phyloP scores from a whole-genome alignment of 37 sponge, comb jelly and placozoan species.

The Crambe crambe region DNA sequence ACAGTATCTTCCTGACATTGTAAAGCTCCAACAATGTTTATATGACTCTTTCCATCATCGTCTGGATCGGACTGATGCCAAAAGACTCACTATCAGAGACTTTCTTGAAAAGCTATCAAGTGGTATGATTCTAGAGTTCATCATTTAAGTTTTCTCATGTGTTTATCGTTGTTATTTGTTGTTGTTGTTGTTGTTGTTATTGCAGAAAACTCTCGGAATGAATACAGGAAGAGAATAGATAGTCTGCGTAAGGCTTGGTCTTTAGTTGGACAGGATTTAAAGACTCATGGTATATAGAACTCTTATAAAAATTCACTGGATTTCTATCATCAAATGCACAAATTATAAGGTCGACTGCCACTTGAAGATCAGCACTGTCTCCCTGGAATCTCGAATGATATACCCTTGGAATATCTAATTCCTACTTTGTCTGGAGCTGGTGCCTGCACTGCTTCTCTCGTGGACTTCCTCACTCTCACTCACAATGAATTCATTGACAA shows the following conservation, averaged over 20 bases:
- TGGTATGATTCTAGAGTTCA: no score
- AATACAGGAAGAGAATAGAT: conserved; percentile 6
- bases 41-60: conserved; percentile 44
- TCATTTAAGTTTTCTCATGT: no score
- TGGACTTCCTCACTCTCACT: conserved; percentile 50
- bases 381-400: conserved; percentile 19
- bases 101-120: conserved; percentile 17
- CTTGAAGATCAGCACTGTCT: conserved; percentile 30
- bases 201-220: conserved; percentile 22
- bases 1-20: conserved; percentile 78
- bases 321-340: not conserved
- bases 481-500: conserved; percentile 70
- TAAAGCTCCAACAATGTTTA: conserved; percentile 58
- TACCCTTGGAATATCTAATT: conserved; percentile 61
- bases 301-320: no score
- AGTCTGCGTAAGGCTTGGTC: conserved; percentile 54
- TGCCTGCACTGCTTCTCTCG: conserved; percentile 49
- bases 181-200: no score
- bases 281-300: conserved; percentile 23
- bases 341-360: conserved; percentile 26
- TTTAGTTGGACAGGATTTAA: conserved; percentile 38
- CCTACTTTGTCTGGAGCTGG: conserved; percentile 64
- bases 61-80: conserved; percentile 18
- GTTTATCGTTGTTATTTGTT: no score
- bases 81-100: conserved; percentile 35